These are phyloP conservation scores for Tipula vernalis DNA, from an alignment of 2,888 invertebrate genomes.

Conservation along the genomic window DNA sequence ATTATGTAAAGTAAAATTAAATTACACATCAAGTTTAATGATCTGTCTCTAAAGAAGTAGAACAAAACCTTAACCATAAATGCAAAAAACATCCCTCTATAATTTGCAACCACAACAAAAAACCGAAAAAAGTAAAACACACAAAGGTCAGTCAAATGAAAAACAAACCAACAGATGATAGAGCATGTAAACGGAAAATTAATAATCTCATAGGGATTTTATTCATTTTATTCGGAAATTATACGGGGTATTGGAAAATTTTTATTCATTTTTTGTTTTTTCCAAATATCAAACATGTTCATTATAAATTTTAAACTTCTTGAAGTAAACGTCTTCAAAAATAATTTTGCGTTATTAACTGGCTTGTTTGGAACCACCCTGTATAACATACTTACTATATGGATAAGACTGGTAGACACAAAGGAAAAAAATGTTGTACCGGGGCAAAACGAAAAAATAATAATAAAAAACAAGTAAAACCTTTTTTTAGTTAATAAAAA, in stretches of 20 bases:
- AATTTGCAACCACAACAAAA: neutral
- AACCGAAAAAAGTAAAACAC: neutral
- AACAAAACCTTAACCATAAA: neutral
- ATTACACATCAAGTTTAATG: neutral
- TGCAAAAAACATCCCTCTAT: neutral
- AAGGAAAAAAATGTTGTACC: neutral
- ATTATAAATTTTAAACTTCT: no score
- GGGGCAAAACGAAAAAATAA: neutral
- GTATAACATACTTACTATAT: neutral
- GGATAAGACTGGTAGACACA: neutral
- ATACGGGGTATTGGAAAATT: neutral
- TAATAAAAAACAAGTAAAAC: neutral
- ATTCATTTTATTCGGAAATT: neutral
- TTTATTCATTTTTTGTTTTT: no score
- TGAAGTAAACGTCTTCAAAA: no score
- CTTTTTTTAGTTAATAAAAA: neutral
- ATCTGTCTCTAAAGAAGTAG: neutral
- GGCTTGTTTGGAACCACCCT: no score
- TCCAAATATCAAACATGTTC: no score
- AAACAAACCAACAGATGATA: neutral
- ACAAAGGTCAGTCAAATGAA: neutral
- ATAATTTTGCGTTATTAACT: no score
- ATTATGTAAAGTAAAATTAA: neutral
- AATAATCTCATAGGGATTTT: neutral
- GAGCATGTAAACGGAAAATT: neutral